These are phyloP conservation scores for Torymus texanus DNA, from an alignment of 2,888 invertebrate genomes.

Conservation along the genomic window DNA sequence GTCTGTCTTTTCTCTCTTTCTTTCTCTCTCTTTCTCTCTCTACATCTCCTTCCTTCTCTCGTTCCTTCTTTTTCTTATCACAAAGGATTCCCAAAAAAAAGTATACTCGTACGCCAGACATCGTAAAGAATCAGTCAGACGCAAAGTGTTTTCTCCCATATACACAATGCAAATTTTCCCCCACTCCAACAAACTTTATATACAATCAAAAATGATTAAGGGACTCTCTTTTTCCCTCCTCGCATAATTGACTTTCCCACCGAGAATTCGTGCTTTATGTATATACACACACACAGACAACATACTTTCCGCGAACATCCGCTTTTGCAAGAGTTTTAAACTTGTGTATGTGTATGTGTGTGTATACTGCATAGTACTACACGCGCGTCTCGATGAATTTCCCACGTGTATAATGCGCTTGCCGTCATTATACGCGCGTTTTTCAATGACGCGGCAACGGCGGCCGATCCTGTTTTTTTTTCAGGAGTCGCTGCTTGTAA, in stretches of 20 bases:
- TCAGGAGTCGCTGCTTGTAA: conserved; percentile 10
- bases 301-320: conserved; percentile 43
- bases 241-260: conserved; percentile 50
- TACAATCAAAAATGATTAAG: conserved; percentile 43
- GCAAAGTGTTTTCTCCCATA: conserved; percentile 5
- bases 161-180: conserved; percentile 31
- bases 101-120: conserved; percentile 11
- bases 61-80: not conserved
- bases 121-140: conserved; percentile 34
- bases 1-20: not conserved
- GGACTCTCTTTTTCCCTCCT: conserved; percentile 21
- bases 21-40: conserved; percentile 7
- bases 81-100: conserved; percentile 24
- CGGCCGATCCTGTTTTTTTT: conserved; percentile 13
- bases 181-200: too few species aligned
- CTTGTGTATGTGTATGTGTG: not conserved
- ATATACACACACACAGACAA: conserved; percentile 2
- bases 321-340: conserved; percentile 36
- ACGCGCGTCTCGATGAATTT: conserved; percentile 29
- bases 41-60: not conserved
- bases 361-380: too few species aligned
- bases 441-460: conserved; percentile 28
- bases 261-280: conserved; percentile 1
- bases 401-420: conserved; percentile 48
- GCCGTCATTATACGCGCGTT: conserved; percentile 39